Base-by-base conservation (phyloP, 2,797 vertebrate genomes). In the Aplochiton taeniatus region DNA sequence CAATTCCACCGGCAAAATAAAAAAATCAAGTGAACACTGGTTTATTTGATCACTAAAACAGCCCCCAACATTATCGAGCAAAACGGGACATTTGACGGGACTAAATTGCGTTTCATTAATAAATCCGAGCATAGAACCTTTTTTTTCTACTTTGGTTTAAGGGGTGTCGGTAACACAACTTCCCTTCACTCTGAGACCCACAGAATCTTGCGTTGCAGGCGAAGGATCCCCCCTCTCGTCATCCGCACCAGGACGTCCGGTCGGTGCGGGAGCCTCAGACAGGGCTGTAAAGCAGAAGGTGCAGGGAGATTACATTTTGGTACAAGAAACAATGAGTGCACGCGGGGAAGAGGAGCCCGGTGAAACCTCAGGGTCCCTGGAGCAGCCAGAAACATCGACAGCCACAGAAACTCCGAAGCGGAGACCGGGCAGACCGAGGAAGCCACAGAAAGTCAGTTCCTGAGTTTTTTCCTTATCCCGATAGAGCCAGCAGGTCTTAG, bases 351-450 rank as follows among this genome's bases (percentile, higher is more conserved):
- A 94, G 31, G 31, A 31, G 92, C 89, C 92, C 87, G 93, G 92
- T 83, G 94, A 95, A 87, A 89, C 94, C 85, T 94, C 95, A 58
- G 92, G 93, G 68, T 90, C 83, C 49, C 93, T 87, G 90, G 93
- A 93, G 52, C 80, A 54, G 70, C 72, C 63, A 11, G 20, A 47
- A 10, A 50, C 60, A 51, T 42, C 60, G 16, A 48, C 50, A 46
- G 81, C 93, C 81, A 83, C 93, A 76, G 92, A 93, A 87, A 91
- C 95, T 51, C 94, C 90, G 90, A 96, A 96, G 92, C 89, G 95
- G 87, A 93, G 94, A 90, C 94, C 95, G 82, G 96, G 95, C 80
- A 94, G 96, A 94, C 95, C 96, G 82, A 93, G 94, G 92, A 97
- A 96, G 84, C 94, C 94, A 77, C 94, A 89, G 61, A 94, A 96